Evolutionary conservation across 2,888 invertebrate genomes (phyloP), one percentile per base, ranked within the genome.

Genomic region (Lochmaea capreae): DNA sequence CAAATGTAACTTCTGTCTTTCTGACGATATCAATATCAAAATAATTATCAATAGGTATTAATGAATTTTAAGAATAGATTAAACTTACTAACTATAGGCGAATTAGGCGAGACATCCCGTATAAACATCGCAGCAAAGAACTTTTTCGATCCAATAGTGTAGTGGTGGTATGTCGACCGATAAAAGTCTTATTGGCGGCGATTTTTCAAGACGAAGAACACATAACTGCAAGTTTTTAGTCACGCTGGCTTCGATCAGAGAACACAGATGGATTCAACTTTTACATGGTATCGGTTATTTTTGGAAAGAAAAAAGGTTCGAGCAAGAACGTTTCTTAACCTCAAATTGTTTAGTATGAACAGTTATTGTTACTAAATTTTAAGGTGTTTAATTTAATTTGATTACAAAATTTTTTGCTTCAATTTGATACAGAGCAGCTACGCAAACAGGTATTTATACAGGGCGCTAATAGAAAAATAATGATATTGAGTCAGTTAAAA

Each of bases 61-160:
- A n/a, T n/a, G n/a, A n/a, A n/a, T n/a, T n/a, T n/a, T n/a, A n/a
- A n/a, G 33, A 33, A 8, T 33, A 8, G 8, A 33, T 33, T 33
- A 0, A 33, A 33, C 8, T 8, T 33, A 33, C 8, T 39, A 39
- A 39, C 8, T 26, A 14, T 59, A 14, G 10, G 33, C 10, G 16
- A 16, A 9, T 39, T 42, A 62, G 16, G 9, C 39, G 39, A 62
- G 39, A 33, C 59, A 61, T 49, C 10, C 61, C 4, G 61, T 68
- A 61, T 33, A 68, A 49, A 9, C 33, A 11, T 14, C 26, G n/a
- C 8, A 52, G 65, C 52, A 71, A 39, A 39, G 33, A 39, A 39
- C 58, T 76, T 76, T 75, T 73, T 73, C 70, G 72, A 70, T 66
- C 72, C 73, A 73, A 67, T 70, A 74, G 71, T 75, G 76, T 58